phyloP scores from a whole-genome alignment of 1,140 invertebrate species.

The Procambarus virginalis region DNA sequence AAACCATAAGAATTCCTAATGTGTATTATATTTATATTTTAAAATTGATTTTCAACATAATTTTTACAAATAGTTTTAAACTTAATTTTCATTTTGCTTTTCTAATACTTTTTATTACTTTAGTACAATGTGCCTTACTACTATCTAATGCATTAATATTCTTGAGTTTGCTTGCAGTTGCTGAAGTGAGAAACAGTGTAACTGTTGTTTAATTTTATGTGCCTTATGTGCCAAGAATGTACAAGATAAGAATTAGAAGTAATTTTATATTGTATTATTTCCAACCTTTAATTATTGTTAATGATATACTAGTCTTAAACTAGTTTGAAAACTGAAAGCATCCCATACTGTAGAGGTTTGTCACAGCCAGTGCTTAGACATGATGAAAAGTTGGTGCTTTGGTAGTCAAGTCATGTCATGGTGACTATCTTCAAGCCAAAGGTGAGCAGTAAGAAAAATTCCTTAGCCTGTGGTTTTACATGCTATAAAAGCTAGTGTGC shows the following conservation, averaged over 20 bases:
- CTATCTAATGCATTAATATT: neutral
- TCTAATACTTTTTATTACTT: neutral
- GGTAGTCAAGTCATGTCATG: too few relatives aligned
- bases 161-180: neutral
- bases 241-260: neutral
- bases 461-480: too few relatives aligned
- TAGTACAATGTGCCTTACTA: neutral
- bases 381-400: too few relatives aligned
- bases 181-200: neutral
- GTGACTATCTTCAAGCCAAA: too few relatives aligned
- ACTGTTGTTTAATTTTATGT: neutral
- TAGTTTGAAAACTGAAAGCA: too few relatives aligned
- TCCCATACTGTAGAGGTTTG: too few relatives aligned
- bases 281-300: neutral
- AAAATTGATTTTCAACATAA: neutral
- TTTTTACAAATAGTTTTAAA: neutral
- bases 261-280: neutral
- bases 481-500: too few relatives aligned
- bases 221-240: conserved; percentile 8
- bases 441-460: too few relatives aligned
- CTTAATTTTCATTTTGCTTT: neutral
- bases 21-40: too few relatives aligned
- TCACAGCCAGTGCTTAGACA: too few relatives aligned
- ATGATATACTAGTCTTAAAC: too few relatives aligned
- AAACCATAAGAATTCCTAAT: too few relatives aligned